Base-by-base conservation (phyloP, 2,888 invertebrate genomes). In the Pycnomerus fuliginosus region DNA sequence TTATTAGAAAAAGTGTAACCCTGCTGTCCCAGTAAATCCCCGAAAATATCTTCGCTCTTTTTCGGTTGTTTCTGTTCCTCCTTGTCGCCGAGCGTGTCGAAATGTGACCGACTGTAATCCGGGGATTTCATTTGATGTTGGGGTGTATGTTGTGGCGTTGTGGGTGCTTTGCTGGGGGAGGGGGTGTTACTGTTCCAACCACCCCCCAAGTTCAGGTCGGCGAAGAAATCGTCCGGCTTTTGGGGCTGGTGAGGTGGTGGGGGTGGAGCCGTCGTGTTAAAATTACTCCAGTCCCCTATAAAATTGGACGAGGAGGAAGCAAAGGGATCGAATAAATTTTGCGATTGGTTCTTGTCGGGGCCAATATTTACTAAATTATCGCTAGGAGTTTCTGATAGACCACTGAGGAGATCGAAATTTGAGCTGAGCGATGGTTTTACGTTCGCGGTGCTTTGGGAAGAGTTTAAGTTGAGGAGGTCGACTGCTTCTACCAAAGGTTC, bases 11-110 rank as follows among this genome's bases (percentile, higher is more conserved):
- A 91, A 50, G 85, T 84, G 65, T 93, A 94, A 0, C 90, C 91
- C 66, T 93, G 93, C 55, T 87, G 88, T 8, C 94, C 95, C 5
- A 96, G 75, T 11, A 96, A 75, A 70, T 96, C 95, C 12, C 89
- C 93, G 73, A 96, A 96, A 15, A 92, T 86, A 66, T 94, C 90
- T 4, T 73, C 76, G 0, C 78, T 66, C 56, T 77, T 78, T 52
- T 12, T 14, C 20, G 56, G 25, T 45, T 60, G 54, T 50, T 52
- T 67, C 48, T 45, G 57, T 4, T 25, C 11, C 17, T 55, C 62
- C 28, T 61, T 62, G 33, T 60, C 52, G 22, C 56, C 60, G 5
- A 77, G 69, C 7, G 77, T 70, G 56, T 87, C 86, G 64, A 89
- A 89, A 67, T 88, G 83, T 2, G 82, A 77, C 53, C 89, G 80